Evolutionary conservation across 2,113 vertebrate genomes (phyloP), one percentile per base, ranked within the genome.

Genomic region (Semnornis frantzii): DNA sequence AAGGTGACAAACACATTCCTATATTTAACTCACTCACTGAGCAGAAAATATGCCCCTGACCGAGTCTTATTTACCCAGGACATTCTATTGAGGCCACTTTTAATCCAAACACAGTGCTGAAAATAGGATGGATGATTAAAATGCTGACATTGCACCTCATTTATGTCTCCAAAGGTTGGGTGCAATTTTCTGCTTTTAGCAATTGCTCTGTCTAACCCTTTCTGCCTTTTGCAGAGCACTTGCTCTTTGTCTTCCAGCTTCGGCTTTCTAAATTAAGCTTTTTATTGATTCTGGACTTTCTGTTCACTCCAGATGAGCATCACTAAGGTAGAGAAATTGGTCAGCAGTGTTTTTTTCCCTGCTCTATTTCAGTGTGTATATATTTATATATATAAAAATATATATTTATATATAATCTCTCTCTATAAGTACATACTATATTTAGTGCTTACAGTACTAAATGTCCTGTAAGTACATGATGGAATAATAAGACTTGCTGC

Each of bases 231-330:
- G 15, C 60, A 83, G 65, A 92, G 62, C 62, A 72, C 64, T 90
- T 93, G 65, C 23, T 81, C 58, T 39, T 83, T 84, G 65, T 84
- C 37, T 60, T 78, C 73, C 58, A 21, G n/a, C 73, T n/a, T 90
- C 73, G 48, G 76, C 58, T 93, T 94, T 86, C 92, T 88, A 93
- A 93, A 89, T 71, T 69, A 92, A 85, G 77, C 28, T 68, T 83
- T 83, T 65, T 86, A 95, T 93, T 83, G 88, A 90, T 94, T 75
- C 15, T 33, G 44, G 54, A 69, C 73, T 88, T 83, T 46, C 52
- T 74, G 14, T 48, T 86, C 57, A 28, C 46, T 83, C 17, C 69
- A 71, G 46, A 63, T 54, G 57, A 85, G 27, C 60, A 71, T 71
- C 46, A 25, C 69, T 59, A 63, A 92, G 62, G 65, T 42, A 78